These are phyloP conservation scores for Tetheella fluctuosa DNA, from an alignment of 2,888 invertebrate species.

Conservation along the genomic window DNA sequence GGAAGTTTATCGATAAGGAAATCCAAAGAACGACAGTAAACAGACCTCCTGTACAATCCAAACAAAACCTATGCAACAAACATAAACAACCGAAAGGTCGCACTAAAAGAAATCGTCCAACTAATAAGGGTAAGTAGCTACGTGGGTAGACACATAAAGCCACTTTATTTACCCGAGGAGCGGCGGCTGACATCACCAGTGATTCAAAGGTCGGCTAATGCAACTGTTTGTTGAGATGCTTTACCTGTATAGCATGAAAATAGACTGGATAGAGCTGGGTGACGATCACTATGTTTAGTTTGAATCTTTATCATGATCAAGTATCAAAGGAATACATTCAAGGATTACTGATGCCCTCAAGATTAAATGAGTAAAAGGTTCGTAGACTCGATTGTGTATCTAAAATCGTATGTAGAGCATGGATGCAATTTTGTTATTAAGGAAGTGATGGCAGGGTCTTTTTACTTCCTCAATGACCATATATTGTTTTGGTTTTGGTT, in stretches of 20 bases:
- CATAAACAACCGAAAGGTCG: not conserved
- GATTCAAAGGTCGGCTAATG: slow-evolving; percentile 42
- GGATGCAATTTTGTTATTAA: not conserved
- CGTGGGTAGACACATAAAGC: slow-evolving; percentile 43
- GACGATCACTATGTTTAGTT: not conserved
- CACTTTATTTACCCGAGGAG: slow-evolving; percentile 40
- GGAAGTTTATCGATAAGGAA: not conserved
- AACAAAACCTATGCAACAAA: slow-evolving; percentile 5
- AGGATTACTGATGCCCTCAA: not conserved
- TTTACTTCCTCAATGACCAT: not conserved
- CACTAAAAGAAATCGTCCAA: slow-evolving; percentile 13
- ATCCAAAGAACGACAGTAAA: not conserved
- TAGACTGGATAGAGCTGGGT: slow-evolving; percentile 12
- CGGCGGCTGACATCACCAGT: slow-evolving; percentile 57
- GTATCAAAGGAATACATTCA: not conserved
- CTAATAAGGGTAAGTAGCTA: slow-evolving; percentile 53
- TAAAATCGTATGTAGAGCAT: not conserved
- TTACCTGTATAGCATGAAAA: slow-evolving; percentile 34
- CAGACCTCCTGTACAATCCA: not conserved
- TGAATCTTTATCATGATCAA: not conserved
- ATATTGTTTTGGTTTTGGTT: not conserved
- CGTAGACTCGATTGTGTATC: not conserved
- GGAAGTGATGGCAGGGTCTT: not conserved
- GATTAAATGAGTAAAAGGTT: not conserved
- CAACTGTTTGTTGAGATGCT: slow-evolving; percentile 28